Conservation (phyloP, 2,797 vertebrate species). For the Mus spretus region DNA sequence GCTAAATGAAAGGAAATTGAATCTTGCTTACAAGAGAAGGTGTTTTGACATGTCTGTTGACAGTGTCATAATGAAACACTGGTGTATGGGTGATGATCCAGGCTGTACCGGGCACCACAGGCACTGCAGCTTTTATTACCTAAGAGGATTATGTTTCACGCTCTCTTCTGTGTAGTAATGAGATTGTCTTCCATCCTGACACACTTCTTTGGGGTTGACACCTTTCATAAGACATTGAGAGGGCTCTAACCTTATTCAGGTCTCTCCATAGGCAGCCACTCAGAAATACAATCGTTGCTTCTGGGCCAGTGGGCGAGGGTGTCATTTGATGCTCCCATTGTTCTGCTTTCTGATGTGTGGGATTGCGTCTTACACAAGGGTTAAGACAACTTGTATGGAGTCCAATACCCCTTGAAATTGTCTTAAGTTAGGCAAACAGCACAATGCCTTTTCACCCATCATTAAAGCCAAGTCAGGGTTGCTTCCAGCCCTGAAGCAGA, state of each 20-base stretch:
- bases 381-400: slow-evolving; percentile 22
- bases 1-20: slow-evolving; percentile 83
- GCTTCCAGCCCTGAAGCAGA: slow-evolving; percentile 65
- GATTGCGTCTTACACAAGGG: neutral
- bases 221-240: neutral
- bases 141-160: neutral
- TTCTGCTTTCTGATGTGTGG: neutral
- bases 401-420: neutral
- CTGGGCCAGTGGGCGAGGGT: neutral
- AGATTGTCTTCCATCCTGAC: neutral
- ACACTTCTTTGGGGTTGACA: neutral
- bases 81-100: slow-evolving; percentile 77
- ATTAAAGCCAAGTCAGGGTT: slow-evolving; percentile 33
- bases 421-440: neutral
- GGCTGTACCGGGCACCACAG: neutral
- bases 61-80: slow-evolving; percentile 68
- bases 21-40: slow-evolving; percentile 52
- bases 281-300: neutral
- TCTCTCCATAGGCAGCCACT: neutral
- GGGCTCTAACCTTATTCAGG: neutral
- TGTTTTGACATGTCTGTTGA: slow-evolving; percentile 78
- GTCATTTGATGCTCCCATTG: neutral
- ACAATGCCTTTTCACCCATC: neutral
- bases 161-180: neutral
- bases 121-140: neutral